Evolutionary conservation across 2,888 invertebrate species (phyloP).

Genomic region (Caenorhabditis becei): DNA sequence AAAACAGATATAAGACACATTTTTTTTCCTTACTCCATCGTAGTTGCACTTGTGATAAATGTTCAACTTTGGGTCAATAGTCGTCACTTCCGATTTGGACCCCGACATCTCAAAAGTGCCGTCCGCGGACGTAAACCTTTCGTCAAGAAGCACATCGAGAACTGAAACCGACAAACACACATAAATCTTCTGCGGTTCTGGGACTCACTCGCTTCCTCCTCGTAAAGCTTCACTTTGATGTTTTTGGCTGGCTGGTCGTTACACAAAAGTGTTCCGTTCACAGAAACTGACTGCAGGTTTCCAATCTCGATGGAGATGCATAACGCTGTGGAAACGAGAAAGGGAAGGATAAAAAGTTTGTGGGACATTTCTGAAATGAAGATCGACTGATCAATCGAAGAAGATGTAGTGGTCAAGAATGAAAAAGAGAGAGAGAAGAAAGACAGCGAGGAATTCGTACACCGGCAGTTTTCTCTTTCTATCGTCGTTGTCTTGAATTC

Average conservation of each 20-base stretch:
- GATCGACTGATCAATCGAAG: slow-evolving; percentile 3
- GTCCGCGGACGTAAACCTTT: slow-evolving; percentile 70
- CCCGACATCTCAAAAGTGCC: slow-evolving; percentile 75
- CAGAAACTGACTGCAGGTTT: slow-evolving; percentile 73
- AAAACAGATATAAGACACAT: background rate
- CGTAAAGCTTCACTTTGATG: slow-evolving; percentile 79
- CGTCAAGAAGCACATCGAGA: slow-evolving; percentile 77
- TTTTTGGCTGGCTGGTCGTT: slow-evolving; percentile 75
- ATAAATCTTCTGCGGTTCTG: no score
- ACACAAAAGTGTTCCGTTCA: slow-evolving; percentile 74
- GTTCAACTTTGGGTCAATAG: slow-evolving; percentile 70
- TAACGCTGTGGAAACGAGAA: slow-evolving; percentile 15
- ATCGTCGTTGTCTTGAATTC: background rate
- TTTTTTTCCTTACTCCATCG: background rate
- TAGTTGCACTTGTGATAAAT: slow-evolving; percentile 71
- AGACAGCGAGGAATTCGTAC: background rate
- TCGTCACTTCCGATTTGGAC: slow-evolving; percentile 66
- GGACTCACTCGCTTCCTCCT: slow-evolving; percentile 72
- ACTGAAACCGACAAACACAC: slow-evolving; percentile 59
- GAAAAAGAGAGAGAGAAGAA: slow-evolving; percentile 28
- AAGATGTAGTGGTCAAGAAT: slow-evolving; percentile 33
- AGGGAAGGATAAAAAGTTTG: slow-evolving; percentile 1
- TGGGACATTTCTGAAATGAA: slow-evolving; percentile 20
- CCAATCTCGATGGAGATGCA: slow-evolving; percentile 68
- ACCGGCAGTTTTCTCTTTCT: background rate